Base-by-base conservation (phyloP, 2,113 vertebrate species). In the Embiotoca jacksoni region DNA sequence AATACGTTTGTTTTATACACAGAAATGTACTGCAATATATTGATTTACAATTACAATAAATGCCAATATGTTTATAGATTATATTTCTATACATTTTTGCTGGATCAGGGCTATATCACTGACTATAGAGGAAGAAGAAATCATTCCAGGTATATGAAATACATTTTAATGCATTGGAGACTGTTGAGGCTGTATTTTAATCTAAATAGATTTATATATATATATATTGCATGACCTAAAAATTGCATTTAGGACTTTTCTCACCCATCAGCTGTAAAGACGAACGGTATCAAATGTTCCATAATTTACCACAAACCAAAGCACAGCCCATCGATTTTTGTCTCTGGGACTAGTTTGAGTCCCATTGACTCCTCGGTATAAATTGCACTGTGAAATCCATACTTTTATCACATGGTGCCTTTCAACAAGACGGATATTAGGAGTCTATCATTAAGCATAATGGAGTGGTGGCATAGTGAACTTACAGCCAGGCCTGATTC, bases 361-460 rank as follows among this genome's bases (percentile, higher is more conserved):
- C 67, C 63, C 35, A 81, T 46, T 32, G 37, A 82, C 54, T 87
- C 23, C 31, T 36, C 0, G 0, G 39, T 53, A 52, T 58, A 74
- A 81, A 79, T 63, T 75, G 57, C 47, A 53, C 14, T 15, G 71
- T 59, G 71, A 65, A 61, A 72, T 60, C 59, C 0, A 60, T 6
- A 41, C 86, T 58, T 78, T 65, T 62, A 78, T n/a, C 8, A 0
- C 46, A 47, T 72, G 67, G 5, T 59, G 55, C 57, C 54, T 64
- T 52, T 87, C 74, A 69, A 59, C 53, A n/a, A 71, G 84, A 81
- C 30, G 59, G 80, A 83, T 74, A 66, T 81, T 61, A 71, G 55
- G 50, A 72, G 71, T 50, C 44, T 7, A 39, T 81, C 79, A 76
- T 78, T 50, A 54, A 13, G 55, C 0, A 3, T 81, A 75, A 89